phyloP scores from a whole-genome alignment of 1,140 invertebrate genomes.

The Brachionus sp. region DNA sequence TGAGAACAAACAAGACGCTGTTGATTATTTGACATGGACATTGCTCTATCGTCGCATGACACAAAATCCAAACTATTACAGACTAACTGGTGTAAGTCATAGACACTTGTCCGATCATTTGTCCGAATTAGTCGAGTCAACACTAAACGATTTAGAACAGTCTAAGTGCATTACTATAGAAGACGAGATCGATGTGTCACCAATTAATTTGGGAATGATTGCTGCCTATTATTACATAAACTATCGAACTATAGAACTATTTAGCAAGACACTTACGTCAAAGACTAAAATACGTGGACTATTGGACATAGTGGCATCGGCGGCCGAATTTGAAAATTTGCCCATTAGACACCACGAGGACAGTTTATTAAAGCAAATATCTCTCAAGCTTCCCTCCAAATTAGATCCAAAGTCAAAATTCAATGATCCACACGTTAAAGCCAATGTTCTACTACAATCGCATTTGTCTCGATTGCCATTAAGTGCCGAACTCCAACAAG shows the following conservation, averaged over 20 bases:
- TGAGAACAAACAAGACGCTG: constrained; percentile 99
- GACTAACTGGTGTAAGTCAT: constrained; percentile 87
- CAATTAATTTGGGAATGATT: constrained; percentile 98
- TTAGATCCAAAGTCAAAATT: constrained; percentile 67
- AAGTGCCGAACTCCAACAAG: constrained; percentile 85
- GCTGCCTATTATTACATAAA: constrained; percentile 99
- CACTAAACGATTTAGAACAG: constrained; percentile 88
- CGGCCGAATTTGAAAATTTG: constrained; percentile 90
- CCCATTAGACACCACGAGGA: constrained; percentile 93
- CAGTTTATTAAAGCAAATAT: constrained; percentile 72
- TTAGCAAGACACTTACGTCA: constrained; percentile 88
- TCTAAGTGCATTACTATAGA: constrained; percentile 96
- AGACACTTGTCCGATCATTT: constrained; percentile 94
- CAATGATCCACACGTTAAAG: constrained; percentile 95
- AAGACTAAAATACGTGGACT: constrained; percentile 96
- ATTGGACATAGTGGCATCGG: constrained; percentile 94
- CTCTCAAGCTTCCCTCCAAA: constrained; percentile 75
- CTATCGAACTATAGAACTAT: constrained; percentile 97
- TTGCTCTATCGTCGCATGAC: constrained; percentile 93
- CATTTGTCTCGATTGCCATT: constrained; percentile 81
- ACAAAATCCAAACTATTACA: constrained; percentile 99
- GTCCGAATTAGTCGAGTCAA: constrained; percentile 94
- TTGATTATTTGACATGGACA: constrained; percentile 99
- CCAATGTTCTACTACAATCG: constrained; percentile 89
- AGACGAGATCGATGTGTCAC: constrained; percentile 92